These are phyloP conservation scores for Synanthedon formicaeformis DNA, from an alignment of 2,888 invertebrate species.

Conservation along the genomic window DNA sequence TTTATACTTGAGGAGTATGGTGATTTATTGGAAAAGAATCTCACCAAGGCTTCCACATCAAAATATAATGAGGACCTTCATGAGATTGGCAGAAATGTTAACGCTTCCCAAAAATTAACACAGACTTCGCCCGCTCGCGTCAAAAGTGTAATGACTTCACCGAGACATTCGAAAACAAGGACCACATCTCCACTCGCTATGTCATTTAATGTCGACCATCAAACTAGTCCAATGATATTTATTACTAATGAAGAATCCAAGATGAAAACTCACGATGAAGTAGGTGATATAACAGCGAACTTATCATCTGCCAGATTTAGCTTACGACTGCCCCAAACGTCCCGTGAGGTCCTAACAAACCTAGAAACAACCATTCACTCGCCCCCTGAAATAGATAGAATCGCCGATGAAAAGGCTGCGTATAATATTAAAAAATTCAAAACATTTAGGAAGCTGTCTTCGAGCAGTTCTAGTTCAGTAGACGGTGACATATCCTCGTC, in stretches of 20 bases:
- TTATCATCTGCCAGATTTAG: constrained; percentile 56
- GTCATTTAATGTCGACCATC: constrained; percentile 33
- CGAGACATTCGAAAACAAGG: constrained; percentile 49
- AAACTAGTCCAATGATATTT: constrained; percentile 44
- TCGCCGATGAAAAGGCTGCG: neutral
- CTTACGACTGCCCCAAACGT: constrained; percentile 46
- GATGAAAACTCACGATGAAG: constrained; percentile 22
- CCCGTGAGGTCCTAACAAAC: constrained; percentile 43
- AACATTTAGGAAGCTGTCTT: constrained; percentile 14
- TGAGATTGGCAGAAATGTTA: constrained; percentile 26
- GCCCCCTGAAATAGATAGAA: constrained; percentile 6
- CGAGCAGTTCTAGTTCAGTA: constrained; percentile 42
- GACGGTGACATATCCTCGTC: constrained; percentile 52
- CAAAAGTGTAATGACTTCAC: constrained; percentile 60
- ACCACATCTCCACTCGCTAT: constrained; percentile 50
- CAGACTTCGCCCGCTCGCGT: constrained; percentile 60
- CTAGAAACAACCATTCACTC: constrained; percentile 20
- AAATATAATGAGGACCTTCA: constrained; percentile 16
- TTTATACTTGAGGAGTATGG: constrained; percentile 55
- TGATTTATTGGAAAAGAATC: constrained; percentile 43
- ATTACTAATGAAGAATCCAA: constrained; percentile 22
- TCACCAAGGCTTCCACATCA: constrained; percentile 49
- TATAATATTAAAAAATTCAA: constrained; percentile 10
- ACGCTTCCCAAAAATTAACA: constrained; percentile 47
- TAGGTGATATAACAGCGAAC: constrained; percentile 45